A percentile compares a stretch with the other conserved stretches of the same genome.
Evolutionary conservation across 2,113 vertebrate genomes (phyloP).

Genomic region (Theristicus caerulescens): DNA sequence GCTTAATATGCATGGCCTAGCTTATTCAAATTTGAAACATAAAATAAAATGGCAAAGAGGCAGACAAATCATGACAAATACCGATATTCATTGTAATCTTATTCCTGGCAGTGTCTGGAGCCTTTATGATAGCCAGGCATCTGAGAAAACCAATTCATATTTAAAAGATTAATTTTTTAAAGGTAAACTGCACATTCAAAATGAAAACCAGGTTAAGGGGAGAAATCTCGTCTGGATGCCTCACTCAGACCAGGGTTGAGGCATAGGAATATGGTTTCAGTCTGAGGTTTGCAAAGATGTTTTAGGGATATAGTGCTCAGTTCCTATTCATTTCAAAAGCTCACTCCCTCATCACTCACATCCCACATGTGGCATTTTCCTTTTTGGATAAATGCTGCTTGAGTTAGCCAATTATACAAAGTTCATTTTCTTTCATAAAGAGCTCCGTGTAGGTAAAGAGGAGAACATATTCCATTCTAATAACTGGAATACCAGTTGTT

Average conservation of each 20-base stretch:
- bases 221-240: constrained; percentile 5
- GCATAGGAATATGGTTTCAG: not conserved
- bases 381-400: not conserved
- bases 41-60: constrained; percentile 41
- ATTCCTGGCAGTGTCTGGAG: constrained; percentile 71
- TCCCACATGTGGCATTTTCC: not conserved
- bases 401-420: not conserved
- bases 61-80: constrained; percentile 70
- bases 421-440: not conserved
- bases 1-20: constrained; percentile 1
- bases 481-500: not conserved
- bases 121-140: constrained; percentile 69
- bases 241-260: not conserved
- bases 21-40: constrained; percentile 26
- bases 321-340: not conserved
- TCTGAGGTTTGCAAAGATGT: not conserved
- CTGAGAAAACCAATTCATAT: constrained; percentile 70
- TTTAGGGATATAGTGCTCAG: not conserved
- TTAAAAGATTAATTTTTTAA: constrained; percentile 61
- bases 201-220: constrained; percentile 17
- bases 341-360: not conserved
- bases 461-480: not conserved
- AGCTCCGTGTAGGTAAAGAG: not conserved
- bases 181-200: constrained; percentile 19
- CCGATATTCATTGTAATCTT: constrained; percentile 69